phyloP scores from a whole-genome alignment of 2,797 vertebrate species.

The Bradypodion ventrale region DNA sequence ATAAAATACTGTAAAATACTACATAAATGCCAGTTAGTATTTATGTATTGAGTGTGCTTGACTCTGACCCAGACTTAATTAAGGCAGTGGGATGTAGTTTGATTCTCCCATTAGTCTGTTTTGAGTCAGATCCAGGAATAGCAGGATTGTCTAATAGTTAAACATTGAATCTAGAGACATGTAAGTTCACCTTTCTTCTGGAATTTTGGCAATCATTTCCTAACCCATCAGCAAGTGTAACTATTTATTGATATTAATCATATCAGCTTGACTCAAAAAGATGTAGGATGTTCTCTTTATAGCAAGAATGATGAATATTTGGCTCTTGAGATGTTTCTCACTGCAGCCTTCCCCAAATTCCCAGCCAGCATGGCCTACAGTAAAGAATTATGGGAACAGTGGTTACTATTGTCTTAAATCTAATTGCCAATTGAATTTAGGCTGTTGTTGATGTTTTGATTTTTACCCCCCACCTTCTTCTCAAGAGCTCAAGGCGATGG shows the following conservation, averaged over 20 bases:
- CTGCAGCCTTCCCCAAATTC: not conserved
- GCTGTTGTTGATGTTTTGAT: too few species aligned
- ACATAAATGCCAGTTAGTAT: slow-evolving; percentile 19
- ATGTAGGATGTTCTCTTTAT: not conserved
- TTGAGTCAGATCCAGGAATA: slow-evolving; percentile 28
- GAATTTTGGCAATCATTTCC: slow-evolving; percentile 12
- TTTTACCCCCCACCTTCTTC: too few species aligned
- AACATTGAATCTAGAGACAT: not conserved
- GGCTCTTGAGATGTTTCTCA: not conserved
- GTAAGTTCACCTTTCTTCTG: not conserved
- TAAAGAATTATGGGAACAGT: too few species aligned
- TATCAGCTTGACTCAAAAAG: not conserved
- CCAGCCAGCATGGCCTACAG: not conserved
- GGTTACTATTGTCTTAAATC: too few species aligned
- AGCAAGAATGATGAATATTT: not conserved
- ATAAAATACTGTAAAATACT: slow-evolving; percentile 26
- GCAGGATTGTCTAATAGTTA: slow-evolving; percentile 2
- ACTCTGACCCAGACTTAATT: slow-evolving; percentile 29
- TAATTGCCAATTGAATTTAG: too few species aligned
- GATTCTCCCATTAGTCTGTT: slow-evolving; percentile 11
- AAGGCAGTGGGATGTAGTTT: slow-evolving; percentile 22
- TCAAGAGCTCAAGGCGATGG: too few species aligned
- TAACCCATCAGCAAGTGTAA: not conserved
- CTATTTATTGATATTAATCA: slow-evolving; percentile 12
- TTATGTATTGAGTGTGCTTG: slow-evolving; percentile 21